Percentiles rank a stretch among this genome's conserved stretches.
Evolutionary conservation across 2,113 vertebrate species (phyloP).

Genomic region (Helogale parvula): DNA sequence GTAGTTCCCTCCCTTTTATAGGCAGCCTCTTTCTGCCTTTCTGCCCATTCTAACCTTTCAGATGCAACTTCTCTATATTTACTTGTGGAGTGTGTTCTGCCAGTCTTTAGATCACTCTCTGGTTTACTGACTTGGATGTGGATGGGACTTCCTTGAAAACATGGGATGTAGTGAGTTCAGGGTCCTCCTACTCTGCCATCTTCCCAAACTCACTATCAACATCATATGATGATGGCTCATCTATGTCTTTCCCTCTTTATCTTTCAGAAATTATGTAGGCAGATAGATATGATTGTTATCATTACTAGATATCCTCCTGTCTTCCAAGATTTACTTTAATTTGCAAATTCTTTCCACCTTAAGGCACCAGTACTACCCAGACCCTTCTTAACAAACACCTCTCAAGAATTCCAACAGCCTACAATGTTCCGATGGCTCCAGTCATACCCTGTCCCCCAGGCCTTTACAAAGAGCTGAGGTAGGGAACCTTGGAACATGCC

Average conservation of each 20-base stretch:
- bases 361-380: not conserved
- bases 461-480: not conserved
- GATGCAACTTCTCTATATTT: not conserved
- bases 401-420: not conserved
- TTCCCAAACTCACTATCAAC: not conserved
- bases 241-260: not conserved
- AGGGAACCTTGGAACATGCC: not conserved
- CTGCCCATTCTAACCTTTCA: not conserved
- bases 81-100: not conserved
- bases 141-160: not conserved
- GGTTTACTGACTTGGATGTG: not conserved
- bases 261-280: not conserved
- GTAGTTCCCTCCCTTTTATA: not conserved
- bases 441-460: accelerated
- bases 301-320: not conserved
- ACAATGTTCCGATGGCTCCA: not conserved
- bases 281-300: not conserved
- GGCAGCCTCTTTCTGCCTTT: not conserved
- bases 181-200: not conserved
- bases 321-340: not conserved
- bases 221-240: not conserved
- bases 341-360: not conserved
- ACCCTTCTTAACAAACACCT: not conserved
- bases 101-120: not conserved
- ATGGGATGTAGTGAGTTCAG: not conserved